These are phyloP conservation scores for Anas platyrhynchos DNA, from an alignment of 2,113 vertebrate genomes.

Conservation along the genomic window DNA sequence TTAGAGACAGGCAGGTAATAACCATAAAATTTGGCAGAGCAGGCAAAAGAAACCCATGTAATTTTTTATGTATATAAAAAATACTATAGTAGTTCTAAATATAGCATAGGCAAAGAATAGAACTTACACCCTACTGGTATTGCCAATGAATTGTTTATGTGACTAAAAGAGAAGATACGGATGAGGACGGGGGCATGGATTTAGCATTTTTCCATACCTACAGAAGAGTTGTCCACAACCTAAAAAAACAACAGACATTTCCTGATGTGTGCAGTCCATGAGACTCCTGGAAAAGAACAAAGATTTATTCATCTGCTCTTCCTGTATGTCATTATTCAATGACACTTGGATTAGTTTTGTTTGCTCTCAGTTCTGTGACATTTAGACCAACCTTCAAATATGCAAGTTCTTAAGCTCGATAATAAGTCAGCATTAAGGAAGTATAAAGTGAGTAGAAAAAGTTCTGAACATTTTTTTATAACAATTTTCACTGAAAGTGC, in stretches of 20 bases:
- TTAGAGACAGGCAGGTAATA: neutral
- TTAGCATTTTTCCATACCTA: neutral
- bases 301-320: conserved; percentile 11
- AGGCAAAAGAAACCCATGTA: neutral
- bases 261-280: neutral
- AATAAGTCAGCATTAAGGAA: neutral
- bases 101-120: neutral
- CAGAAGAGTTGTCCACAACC: neutral
- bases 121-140: neutral
- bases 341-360: conserved; percentile 32
- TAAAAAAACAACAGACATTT: neutral
- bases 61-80: neutral
- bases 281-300: neutral
- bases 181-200: neutral
- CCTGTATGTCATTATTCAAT: neutral
- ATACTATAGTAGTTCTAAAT: neutral
- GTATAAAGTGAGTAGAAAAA: neutral
- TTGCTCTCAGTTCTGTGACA: conserved; percentile 22
- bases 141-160: neutral
- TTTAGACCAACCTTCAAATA: conserved; percentile 8
- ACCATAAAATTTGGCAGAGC: neutral
- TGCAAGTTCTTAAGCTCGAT: neutral
- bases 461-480: neutral
- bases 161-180: neutral
- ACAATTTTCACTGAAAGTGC: neutral